Percentiles rank a stretch among this genome's conserved stretches.
These are phyloP conservation scores for Limnephilus marmoratus DNA, from an alignment of 2,888 invertebrate genomes.

Conservation along the genomic window DNA sequence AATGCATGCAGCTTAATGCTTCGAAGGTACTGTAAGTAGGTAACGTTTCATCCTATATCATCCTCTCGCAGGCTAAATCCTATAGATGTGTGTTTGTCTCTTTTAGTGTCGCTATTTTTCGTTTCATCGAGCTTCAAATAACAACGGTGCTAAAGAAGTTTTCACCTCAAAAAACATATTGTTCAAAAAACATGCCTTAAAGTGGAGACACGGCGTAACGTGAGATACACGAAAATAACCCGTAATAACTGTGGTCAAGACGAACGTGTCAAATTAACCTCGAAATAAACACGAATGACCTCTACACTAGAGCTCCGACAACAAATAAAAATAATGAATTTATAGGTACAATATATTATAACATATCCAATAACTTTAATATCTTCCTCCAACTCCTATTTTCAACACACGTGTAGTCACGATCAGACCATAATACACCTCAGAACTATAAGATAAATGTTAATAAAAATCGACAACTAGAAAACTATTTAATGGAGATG, in stretches of 20 bases:
- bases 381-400: neutral
- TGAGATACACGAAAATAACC: neutral
- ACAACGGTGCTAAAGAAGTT: no score
- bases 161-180: neutral
- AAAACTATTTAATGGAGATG: neutral
- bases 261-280: neutral
- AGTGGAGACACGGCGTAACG: neutral
- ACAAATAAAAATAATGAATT: neutral
- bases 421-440: neutral
- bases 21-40: no score
- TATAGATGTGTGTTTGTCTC: no score
- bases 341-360: neutral
- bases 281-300: neutral
- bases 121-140: no score
- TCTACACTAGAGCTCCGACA: neutral
- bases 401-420: neutral
- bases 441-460: neutral
- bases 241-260: neutral
- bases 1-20: no score
- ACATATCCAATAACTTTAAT: neutral
- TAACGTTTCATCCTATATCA: no score
- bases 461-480: neutral
- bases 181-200: neutral
- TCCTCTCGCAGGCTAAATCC: no score
- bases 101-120: no score